Base-by-base conservation (phyloP, 2,797 vertebrate species). In the Tamandua tetradactyla region DNA sequence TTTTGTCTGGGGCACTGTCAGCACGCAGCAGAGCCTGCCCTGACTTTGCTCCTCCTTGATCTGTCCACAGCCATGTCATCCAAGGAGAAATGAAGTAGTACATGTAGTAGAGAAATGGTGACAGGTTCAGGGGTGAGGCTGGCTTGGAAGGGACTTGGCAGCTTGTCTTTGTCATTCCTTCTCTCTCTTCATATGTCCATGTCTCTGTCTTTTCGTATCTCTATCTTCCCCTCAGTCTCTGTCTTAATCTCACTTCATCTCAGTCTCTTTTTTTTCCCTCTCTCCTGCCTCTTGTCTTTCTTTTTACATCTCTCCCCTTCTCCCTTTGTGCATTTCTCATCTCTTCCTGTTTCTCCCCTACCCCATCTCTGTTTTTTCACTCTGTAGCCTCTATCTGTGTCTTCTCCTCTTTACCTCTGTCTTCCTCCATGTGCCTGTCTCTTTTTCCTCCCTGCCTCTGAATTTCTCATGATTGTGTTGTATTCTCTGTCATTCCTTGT, bases 111-210 rank as follows among this genome's bases (percentile, higher is more conserved):
- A 30, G 61, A 81, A 44, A 7, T 13, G 15, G 44, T 35, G 47
- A 9, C 57, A 66, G 42, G 25, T 30, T 8, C 62, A 42, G 22
- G 22, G 11, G 7, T 0, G 1, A 23, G 22, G 59, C n/a, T 69
- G 44, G 37, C 13, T 5, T 0, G 0, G 35, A 62, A 30, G 12
- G 27, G 37, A 47, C 35, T 22, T n/a, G 72, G 3, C 27, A 9
- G 14, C 75, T 71, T 2, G 20, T 62, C 35, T 32, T 15, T 8
- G 5, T 11, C 3, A 47, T 1, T 4, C 40, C 71, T 44, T 75
- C 30, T 75, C 27, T n/a, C 8, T 61, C 32, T 57, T 44, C 52
- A 1, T 47, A 25, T 78, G 35, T n/a, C 8, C 32, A 3, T 7
- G 23, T 37, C 18, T 32, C 14, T 79, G 12, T 55, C 27, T 40